Percentiles rank a stretch among this genome's conserved stretches.
phyloP scores from a whole-genome alignment of 2,797 vertebrate species.

The Apodemus agrarius region DNA sequence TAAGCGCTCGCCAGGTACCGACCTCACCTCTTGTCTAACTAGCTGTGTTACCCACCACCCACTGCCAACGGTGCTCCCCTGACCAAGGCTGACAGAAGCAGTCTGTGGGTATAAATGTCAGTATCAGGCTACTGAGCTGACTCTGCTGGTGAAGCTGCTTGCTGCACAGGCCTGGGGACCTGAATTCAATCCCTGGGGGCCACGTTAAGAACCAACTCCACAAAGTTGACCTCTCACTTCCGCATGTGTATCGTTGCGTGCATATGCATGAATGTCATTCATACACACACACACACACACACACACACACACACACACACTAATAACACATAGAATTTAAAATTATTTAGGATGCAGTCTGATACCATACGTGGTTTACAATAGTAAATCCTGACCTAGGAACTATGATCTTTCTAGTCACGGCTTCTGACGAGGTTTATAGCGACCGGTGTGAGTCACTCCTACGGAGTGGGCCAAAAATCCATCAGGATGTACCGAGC shows the following conservation, averaged over 20 bases:
- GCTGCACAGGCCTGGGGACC: background rate
- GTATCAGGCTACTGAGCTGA: background rate
- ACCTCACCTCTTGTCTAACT: background rate
- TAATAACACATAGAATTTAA: background rate
- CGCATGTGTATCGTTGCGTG: too few species aligned
- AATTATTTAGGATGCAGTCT: background rate
- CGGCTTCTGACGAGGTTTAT: background rate
- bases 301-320: fast-evolving
- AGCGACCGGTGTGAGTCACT: background rate
- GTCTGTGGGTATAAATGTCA: background rate
- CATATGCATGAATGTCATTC: background rate
- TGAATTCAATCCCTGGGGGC: background rate
- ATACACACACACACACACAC: too few species aligned
- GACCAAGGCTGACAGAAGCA: background rate
- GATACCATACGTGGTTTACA: background rate
- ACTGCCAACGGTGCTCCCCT: background rate
- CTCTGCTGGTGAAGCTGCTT: background rate
- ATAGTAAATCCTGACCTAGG: background rate
- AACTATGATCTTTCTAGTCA: background rate
- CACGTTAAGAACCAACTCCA: background rate
- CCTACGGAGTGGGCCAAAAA: too few species aligned
- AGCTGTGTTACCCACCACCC: background rate
- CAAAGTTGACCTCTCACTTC: background rate
- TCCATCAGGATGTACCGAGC: background rate
- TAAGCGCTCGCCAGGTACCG: too few species aligned